Percentiles rank a stretch among this genome's conserved stretches.
phyloP scores from a whole-genome alignment of 2,113 vertebrate species.

The Synodontis membranacea region DNA sequence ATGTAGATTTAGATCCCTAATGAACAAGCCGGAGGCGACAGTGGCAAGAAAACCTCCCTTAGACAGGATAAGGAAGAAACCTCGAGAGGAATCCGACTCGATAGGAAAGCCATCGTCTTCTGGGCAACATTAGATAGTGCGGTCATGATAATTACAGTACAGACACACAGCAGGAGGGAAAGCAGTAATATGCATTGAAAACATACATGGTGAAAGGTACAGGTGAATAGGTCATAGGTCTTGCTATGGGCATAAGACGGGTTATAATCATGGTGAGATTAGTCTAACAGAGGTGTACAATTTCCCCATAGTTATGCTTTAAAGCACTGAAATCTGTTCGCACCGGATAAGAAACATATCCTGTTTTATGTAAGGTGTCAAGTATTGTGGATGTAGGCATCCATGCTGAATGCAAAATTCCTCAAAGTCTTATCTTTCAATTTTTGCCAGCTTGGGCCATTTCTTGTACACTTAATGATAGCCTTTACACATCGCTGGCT shows the following conservation, averaged over 20 bases:
- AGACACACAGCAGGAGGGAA: not conserved
- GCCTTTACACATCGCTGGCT: conserved; percentile 12
- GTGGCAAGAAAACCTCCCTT: not conserved
- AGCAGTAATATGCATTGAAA: not conserved
- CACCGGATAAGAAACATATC: not conserved
- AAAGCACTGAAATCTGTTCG: not conserved
- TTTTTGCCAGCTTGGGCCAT: not conserved
- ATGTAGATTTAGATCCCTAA: conserved; percentile 17
- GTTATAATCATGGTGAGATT: not conserved
- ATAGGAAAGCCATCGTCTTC: conserved; percentile 2
- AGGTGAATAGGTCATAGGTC: not conserved
- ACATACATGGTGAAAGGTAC: not conserved
- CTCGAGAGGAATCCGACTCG: not conserved
- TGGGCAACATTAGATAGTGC: not conserved
- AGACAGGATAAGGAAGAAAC: conserved; percentile 14
- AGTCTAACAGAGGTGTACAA: not conserved
- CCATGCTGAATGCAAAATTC: not conserved
- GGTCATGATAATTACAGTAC: conserved; percentile 11
- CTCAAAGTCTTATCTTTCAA: not conserved
- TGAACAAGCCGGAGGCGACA: conserved; percentile 19
- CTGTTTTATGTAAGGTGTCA: not conserved
- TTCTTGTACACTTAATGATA: conserved; percentile 1
- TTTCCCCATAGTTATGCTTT: not conserved
- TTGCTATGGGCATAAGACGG: not conserved
- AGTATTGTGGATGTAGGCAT: not conserved